phyloP scores from a whole-genome alignment of 1,140 invertebrate genomes.

The Sycophila sp. region DNA sequence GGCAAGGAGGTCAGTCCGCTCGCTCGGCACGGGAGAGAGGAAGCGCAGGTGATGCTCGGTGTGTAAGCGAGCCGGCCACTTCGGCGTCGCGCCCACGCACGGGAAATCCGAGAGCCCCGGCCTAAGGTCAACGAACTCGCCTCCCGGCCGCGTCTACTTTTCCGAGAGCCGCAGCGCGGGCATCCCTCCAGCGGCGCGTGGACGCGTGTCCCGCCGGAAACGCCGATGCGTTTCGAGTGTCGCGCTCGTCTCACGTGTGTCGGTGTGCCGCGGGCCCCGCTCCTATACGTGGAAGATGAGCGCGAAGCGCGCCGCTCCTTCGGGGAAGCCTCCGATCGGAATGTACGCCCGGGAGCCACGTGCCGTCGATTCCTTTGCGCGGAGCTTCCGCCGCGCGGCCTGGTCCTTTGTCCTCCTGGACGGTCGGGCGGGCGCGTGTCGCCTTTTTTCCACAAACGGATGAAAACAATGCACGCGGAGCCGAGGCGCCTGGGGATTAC shows the following conservation, averaged over 20 bases:
- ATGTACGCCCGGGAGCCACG: conserved; percentile 12
- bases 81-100: background rate
- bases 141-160: conserved; percentile 1
- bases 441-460: too few species aligned
- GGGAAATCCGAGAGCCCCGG: conserved; percentile 25
- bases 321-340: background rate
- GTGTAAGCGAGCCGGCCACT: background rate
- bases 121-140: background rate
- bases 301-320: background rate
- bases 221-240: conserved; percentile 19
- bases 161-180: background rate
- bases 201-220: conserved; percentile 4
- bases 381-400: too few species aligned
- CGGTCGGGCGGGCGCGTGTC: too few species aligned
- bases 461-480: too few species aligned
- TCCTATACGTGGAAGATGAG: background rate
- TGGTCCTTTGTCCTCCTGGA: too few species aligned
- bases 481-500: too few species aligned
- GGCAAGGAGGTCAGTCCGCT: too few species aligned
- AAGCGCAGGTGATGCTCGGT: background rate
- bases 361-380: conserved; percentile 23
- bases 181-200: background rate
- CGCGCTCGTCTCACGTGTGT: conserved; percentile 13
- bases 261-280: background rate
- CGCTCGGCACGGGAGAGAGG: background rate